Conservation (phyloP, 2,797 vertebrate genomes). For the Phataginus tetradactyla region DNA sequence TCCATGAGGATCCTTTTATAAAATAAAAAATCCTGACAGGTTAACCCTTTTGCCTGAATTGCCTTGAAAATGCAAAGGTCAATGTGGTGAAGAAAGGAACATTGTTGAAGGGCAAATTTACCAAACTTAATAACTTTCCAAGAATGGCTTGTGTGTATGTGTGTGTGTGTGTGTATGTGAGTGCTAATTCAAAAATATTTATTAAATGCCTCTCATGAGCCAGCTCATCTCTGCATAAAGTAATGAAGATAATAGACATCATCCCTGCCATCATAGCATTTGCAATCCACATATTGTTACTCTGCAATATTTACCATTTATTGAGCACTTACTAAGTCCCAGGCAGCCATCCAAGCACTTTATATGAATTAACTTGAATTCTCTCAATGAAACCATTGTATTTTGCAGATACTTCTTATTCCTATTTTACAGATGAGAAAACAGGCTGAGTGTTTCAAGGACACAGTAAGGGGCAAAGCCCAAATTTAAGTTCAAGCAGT, state of each 20-base stretch:
- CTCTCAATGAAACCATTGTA: background rate
- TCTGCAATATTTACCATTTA: background rate
- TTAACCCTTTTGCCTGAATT: background rate
- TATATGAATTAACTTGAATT: background rate
- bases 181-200: background rate
- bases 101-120: background rate
- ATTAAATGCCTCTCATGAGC: background rate
- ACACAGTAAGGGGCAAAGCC: background rate
- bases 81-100: background rate
- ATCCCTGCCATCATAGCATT: background rate
- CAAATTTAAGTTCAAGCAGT: background rate
- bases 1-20: background rate
- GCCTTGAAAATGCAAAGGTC: background rate
- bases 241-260: background rate
- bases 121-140: background rate
- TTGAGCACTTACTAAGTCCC: background rate
- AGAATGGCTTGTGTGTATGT: background rate
- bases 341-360: background rate
- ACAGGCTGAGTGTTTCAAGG: background rate
- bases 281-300: background rate
- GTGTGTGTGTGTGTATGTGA: background rate
- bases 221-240: background rate
- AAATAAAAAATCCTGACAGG: background rate
- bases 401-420: background rate
- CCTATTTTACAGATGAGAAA: background rate